Evolutionary conservation across 92 coral and sea anemone species (phyloP).

Genomic region (Epizoanthus ramosus): DNA sequence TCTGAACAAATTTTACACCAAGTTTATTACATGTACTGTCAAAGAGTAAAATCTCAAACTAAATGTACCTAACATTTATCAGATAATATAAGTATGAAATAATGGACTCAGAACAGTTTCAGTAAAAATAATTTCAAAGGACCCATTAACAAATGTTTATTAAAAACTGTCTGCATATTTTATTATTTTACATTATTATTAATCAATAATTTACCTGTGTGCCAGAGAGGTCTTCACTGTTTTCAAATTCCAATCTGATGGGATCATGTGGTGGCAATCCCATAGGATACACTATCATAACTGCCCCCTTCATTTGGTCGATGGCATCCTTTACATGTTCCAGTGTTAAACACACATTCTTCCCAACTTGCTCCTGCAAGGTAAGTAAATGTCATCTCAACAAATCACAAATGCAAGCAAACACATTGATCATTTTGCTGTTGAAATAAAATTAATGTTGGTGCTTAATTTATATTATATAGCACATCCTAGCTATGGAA

Average conservation of each 20-base stretch:
- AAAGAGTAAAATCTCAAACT: too few relatives aligned
- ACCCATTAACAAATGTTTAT: background rate
- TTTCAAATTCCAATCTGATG: conserved; percentile 80
- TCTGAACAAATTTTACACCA: too few relatives aligned
- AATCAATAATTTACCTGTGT: conserved; percentile 74
- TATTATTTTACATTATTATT: background rate
- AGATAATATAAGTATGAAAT: too few relatives aligned
- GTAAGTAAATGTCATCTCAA: background rate
- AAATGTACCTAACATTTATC: too few relatives aligned
- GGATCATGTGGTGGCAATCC: conserved; percentile 99
- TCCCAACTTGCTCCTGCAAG: conserved; percentile 76
- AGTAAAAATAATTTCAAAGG: too few relatives aligned
- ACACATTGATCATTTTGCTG: background rate
- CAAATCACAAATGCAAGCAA: background rate
- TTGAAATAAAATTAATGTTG: too few relatives aligned
- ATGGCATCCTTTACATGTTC: conserved; percentile 82
- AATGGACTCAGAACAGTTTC: too few relatives aligned
- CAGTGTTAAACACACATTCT: conserved; percentile 73
- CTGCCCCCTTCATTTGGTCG: conserved; percentile 97
- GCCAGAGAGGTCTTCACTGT: conserved; percentile 91
- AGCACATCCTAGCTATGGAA: too few relatives aligned
- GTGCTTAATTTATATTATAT: too few relatives aligned
- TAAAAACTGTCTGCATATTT: background rate
- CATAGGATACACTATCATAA: conserved; percentile 98
- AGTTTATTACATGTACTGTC: too few relatives aligned